A percentile compares a stretch with the other conserved stretches of the same genome.
Evolutionary conservation across 2,797 vertebrate genomes (phyloP).

Genomic region (Steatocranus sp.): DNA sequence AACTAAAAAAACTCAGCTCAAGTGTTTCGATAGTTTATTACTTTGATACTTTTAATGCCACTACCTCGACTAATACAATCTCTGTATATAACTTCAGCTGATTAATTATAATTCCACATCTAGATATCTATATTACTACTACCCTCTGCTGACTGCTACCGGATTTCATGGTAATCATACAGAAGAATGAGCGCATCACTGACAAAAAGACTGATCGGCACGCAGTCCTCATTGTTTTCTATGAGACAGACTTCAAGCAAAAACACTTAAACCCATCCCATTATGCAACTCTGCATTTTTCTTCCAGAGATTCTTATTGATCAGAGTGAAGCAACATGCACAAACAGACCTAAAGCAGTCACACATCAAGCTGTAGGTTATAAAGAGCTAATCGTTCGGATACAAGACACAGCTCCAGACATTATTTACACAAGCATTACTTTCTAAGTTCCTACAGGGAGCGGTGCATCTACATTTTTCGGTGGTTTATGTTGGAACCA

Average conservation of each 20-base stretch:
- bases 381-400: conserved; percentile 15
- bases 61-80: neutral
- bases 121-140: neutral
- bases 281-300: conserved; percentile 7
- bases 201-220: neutral
- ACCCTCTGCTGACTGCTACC: neutral
- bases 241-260: neutral
- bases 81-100: neutral
- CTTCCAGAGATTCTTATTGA: conserved; percentile 13
- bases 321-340: neutral
- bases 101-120: neutral
- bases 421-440: conserved; percentile 56
- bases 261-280: conserved; percentile 24
- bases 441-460: conserved; percentile 7
- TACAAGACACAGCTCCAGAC: conserved; percentile 32
- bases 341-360: conserved; percentile 8
- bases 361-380: neutral
- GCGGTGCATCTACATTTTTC: conserved; percentile 42
- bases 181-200: neutral
- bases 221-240: neutral
- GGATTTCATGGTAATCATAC: neutral
- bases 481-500: conserved; percentile 58
- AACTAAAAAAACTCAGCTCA: neutral
- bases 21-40: neutral
- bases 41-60: neutral